These are phyloP conservation scores for Germaria angustata DNA, from an alignment of 2,888 invertebrate species.

Conservation along the genomic window DNA sequence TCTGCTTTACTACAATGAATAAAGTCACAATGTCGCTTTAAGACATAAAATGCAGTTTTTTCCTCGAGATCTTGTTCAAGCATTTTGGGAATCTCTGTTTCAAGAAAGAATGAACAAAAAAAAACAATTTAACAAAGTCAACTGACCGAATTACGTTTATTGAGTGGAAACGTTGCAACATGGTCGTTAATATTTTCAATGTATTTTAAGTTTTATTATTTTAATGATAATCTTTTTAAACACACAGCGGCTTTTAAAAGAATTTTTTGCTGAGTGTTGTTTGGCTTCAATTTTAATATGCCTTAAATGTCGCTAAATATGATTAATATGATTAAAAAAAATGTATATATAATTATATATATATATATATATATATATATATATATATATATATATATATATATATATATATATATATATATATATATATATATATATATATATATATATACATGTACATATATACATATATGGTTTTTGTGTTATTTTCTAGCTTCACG, in stretches of 20 bases:
- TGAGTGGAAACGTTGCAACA: constrained; percentile 20
- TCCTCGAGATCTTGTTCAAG: background rate
- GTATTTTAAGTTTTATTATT: constrained; percentile 16
- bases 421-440: no score
- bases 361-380: no score
- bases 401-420: no score
- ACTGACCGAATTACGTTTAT: constrained; percentile 35
- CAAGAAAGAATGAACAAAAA: background rate
- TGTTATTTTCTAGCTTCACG: background rate
- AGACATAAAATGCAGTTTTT: no score
- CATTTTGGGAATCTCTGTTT: background rate
- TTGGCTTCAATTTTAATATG: constrained; percentile 8
- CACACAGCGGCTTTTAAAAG: constrained; percentile 17
- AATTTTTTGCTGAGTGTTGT: background rate
- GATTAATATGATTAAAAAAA: constrained; percentile 40
- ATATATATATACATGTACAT: no score
- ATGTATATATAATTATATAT: no score
- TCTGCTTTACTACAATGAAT: no score
- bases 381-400: no score
- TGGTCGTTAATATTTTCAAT: constrained; percentile 45
- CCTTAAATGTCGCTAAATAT: constrained; percentile 38
- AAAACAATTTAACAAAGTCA: background rate
- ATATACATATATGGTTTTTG: background rate
- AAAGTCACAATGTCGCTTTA: no score
- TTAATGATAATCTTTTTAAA: constrained; percentile 5